Evolutionary conservation across 2,797 vertebrate species (phyloP), one percentile per base, ranked within the genome.

Genomic region (Oreonectes daqikongensis): DNA sequence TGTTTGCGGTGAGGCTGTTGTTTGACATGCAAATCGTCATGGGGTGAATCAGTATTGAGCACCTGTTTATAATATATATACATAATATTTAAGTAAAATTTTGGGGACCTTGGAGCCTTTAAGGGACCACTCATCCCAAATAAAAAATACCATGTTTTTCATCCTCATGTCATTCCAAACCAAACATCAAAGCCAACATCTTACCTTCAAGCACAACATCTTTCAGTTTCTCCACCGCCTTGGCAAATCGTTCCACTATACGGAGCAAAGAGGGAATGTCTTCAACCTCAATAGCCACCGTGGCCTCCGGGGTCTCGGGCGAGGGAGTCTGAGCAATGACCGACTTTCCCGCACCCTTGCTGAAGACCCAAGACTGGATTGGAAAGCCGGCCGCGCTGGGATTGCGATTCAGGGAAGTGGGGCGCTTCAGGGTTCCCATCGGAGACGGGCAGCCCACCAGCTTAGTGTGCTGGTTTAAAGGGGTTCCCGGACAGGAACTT

Each of bases 221-320:
- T 86, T 96, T 96, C 79, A 99, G 95, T 46, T 97, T 98, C 88
- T 98, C 96, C 82, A 99, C 93, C 0, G 94, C 94, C 4, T 99
- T 96, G 0, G 97, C 96, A 0, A 99, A 98, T 28, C 94, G 94
- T 0, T 94, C 93, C 69, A 99, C 97, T 0, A 96, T 92, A 0
- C 90, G 87, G 80, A 99, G 92, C 83, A 99, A 89, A 10, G 95
- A 92, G 0, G 95, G 92, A 87, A 99, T 98, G 89, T 98, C 96
- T 78, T 98, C 96, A 0, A 93, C 90, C 17, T 98, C 96, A 0
- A 94, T 92, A 85, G 91, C 90, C 0, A 87, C 77, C 0, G 78
- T 70, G 72, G 87, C 84, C 1, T 95, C 90, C 0, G 94, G 93
- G 0, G 82, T 22, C 0, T 91, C 90, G 0, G 93, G 88, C 0